Evolutionary conservation across 2,113 vertebrate genomes (phyloP).

Genomic region (Drymodes brunneopygia): DNA sequence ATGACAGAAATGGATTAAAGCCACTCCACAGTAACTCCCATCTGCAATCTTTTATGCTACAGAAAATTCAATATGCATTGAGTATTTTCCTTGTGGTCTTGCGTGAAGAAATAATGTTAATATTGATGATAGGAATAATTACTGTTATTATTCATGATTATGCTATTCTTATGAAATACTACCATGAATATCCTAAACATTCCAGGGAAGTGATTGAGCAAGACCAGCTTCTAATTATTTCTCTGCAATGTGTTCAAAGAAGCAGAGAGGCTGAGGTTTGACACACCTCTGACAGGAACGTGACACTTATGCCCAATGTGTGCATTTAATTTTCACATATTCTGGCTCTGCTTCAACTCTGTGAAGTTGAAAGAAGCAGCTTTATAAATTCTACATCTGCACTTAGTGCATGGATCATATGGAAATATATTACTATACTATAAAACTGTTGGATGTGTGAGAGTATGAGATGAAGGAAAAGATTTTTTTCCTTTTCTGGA

Average conservation of each 20-base stretch:
- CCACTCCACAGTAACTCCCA: not conserved
- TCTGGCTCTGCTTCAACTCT: not conserved
- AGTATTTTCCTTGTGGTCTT: not conserved
- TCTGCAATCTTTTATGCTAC: not conserved
- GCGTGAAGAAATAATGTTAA: not conserved
- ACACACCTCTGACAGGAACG: not conserved
- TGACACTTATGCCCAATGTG: not conserved
- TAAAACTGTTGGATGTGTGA: not conserved
- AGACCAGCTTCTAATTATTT: not conserved
- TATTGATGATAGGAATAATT: constrained; percentile 1
- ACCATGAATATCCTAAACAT: not conserved
- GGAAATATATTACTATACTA: not conserved
- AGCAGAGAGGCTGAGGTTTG: not conserved
- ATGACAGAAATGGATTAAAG: not conserved
- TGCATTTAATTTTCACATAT: not conserved
- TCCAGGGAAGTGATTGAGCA: not conserved
- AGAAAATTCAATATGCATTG: not conserved
- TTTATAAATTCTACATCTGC: not conserved
- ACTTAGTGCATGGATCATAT: not conserved
- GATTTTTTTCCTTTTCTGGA: not conserved
- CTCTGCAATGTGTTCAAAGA: not conserved
- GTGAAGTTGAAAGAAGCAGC: not conserved
- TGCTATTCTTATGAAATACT: not conserved
- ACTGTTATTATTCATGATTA: not conserved
- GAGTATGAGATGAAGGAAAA: not conserved